Percentiles rank a stretch among this genome's conserved stretches.
These are phyloP conservation scores for Drosophila paramelanica DNA, from an alignment of 2,888 invertebrate genomes.

Conservation along the genomic window DNA sequence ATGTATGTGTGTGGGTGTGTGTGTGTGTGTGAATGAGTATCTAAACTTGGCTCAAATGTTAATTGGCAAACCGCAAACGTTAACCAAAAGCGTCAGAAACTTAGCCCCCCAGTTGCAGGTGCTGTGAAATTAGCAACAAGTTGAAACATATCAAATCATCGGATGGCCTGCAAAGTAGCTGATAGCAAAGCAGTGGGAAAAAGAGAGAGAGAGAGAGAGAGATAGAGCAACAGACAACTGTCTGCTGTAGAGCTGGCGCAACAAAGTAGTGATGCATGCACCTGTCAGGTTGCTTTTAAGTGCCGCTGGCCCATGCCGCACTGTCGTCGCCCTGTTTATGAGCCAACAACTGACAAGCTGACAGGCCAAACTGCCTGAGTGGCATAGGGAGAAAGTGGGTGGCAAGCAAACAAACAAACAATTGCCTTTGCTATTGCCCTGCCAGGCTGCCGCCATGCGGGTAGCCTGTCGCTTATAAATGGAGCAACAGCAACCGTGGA, in stretches of 20 bases:
- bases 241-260: slow-evolving; percentile 53
- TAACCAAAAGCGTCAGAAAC: slow-evolving; percentile 12
- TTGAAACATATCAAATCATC: slow-evolving; percentile 33
- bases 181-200: slow-evolving; percentile 5
- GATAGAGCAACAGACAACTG: slow-evolving; percentile 10
- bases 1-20: not conserved
- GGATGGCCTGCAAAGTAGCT: slow-evolving; percentile 36
- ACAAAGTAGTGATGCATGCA: slow-evolving; percentile 63
- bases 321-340: slow-evolving; percentile 61
- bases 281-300: slow-evolving; percentile 69
- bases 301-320: slow-evolving; percentile 29
- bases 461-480: slow-evolving; percentile 48
- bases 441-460: slow-evolving; percentile 24
- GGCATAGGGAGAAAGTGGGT: slow-evolving; percentile 18
- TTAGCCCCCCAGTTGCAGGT: not conserved
- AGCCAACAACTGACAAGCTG: slow-evolving; percentile 74
- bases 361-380: slow-evolving; percentile 56
- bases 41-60: slow-evolving; percentile 9
- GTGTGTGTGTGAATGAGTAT: not conserved
- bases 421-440: slow-evolving; percentile 7
- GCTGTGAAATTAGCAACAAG: slow-evolving; percentile 29
- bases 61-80: slow-evolving; percentile 5
- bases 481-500: slow-evolving; percentile 28
- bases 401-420: slow-evolving; percentile 45
- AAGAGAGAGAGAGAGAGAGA: not conserved